Evolutionary conservation across 1,140 invertebrate species (phyloP).

Genomic region (Parasteatoda tepidariorum): DNA sequence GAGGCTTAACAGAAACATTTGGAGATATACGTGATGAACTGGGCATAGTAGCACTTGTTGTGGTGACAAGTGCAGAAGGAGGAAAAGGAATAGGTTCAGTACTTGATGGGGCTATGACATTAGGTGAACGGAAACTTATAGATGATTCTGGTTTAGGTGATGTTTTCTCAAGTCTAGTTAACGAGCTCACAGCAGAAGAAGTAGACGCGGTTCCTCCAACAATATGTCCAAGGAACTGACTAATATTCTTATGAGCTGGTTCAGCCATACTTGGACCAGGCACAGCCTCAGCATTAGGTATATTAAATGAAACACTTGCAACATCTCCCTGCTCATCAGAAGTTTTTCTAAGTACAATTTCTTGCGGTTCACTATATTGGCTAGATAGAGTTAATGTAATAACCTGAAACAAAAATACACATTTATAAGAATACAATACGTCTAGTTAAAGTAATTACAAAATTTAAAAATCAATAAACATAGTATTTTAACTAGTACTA

Average conservation of each 20-base stretch:
- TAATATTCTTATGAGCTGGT: conserved; percentile 68
- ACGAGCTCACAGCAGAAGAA: conserved; percentile 20
- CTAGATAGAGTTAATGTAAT: conserved; percentile 89
- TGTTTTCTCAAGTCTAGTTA: conserved; percentile 19
- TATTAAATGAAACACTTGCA: conserved; percentile 59
- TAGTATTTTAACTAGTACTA: too few relatives aligned
- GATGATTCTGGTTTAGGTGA: conserved; percentile 47
- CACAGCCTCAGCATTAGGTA: conserved; percentile 62
- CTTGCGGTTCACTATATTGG: conserved; percentile 77
- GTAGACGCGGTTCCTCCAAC: conserved; percentile 63
- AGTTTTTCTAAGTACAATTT: conserved; percentile 77
- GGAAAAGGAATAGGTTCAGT: conserved; percentile 67
- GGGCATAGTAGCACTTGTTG: conserved; percentile 52
- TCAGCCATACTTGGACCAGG: conserved; percentile 67
- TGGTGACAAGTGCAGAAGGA: conserved; percentile 63
- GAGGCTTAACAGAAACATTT: conserved; percentile 66
- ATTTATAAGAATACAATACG: too few relatives aligned
- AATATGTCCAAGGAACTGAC: conserved; percentile 68
- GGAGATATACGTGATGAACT: conserved; percentile 60
- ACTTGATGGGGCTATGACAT: conserved; percentile 67
- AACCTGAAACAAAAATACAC: conserved; percentile 69
- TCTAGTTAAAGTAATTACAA: too few relatives aligned
- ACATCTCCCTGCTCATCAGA: conserved; percentile 48
- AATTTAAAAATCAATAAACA: too few relatives aligned
- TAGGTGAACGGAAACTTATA: conserved; percentile 66